phyloP scores from a whole-genome alignment of 2,888 invertebrate species.

The Trichopoda pennipes region DNA sequence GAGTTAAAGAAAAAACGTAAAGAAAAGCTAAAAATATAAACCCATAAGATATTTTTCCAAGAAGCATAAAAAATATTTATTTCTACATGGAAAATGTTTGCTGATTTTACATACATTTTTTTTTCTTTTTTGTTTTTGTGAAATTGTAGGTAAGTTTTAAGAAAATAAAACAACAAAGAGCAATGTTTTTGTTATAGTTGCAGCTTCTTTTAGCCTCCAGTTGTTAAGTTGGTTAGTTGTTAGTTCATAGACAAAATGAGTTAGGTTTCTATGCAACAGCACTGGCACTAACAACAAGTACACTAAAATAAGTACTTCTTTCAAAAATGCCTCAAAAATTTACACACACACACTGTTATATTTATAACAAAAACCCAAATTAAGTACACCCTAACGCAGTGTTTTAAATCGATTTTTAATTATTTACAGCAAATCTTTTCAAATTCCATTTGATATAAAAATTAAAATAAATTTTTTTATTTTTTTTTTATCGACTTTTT shows the following conservation, averaged over 20 bases:
- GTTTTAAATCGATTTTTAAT: too few relatives aligned
- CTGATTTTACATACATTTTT: conserved; percentile 5
- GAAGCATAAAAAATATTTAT: conserved; percentile 51
- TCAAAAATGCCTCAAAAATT: background rate
- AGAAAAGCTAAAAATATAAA: conserved; percentile 22
- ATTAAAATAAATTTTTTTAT: too few relatives aligned
- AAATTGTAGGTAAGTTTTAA: conserved; percentile 41
- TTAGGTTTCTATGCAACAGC: conserved; percentile 56
- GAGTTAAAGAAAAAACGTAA: conserved; percentile 17
- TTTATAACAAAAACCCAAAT: too few relatives aligned
- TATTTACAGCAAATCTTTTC: too few relatives aligned
- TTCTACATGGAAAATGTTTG: conserved; percentile 48
- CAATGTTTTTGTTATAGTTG: conserved; percentile 54
- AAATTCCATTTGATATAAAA: too few relatives aligned
- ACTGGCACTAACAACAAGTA: conserved; percentile 23
- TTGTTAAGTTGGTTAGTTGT: conserved; percentile 53
- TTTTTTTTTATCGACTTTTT: too few relatives aligned
- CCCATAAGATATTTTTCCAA: conserved; percentile 63
- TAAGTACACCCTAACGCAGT: too few relatives aligned
- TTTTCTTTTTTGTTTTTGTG: too few relatives aligned
- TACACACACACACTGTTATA: background rate
- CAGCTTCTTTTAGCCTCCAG: conserved; percentile 65
- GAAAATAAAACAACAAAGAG: conserved; percentile 48
- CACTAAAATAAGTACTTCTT: background rate
- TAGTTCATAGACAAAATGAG: conserved; percentile 37